These are phyloP conservation scores for Tigriopus californicus DNA, from an alignment of 2,888 invertebrate species.

Conservation along the genomic window DNA sequence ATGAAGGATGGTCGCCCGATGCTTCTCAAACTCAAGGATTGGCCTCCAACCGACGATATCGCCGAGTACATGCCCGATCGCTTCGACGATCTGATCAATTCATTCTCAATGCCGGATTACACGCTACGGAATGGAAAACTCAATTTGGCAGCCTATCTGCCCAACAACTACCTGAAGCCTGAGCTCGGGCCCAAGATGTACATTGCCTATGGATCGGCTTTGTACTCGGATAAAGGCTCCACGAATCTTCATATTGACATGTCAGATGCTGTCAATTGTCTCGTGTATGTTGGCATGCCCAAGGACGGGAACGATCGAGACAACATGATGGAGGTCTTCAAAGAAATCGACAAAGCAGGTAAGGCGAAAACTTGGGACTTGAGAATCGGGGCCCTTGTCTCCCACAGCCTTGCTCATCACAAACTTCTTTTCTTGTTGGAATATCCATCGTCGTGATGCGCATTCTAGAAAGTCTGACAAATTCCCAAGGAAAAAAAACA, in stretches of 20 bases:
- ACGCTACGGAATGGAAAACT: constrained; percentile 31
- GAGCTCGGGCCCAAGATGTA: constrained; percentile 98
- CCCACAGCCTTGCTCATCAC: neutral
- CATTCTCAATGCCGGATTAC: constrained; percentile 72
- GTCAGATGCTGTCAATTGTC: constrained; percentile 89
- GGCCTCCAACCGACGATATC: constrained; percentile 91
- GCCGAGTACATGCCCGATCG: constrained; percentile 55
- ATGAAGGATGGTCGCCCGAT: constrained; percentile 56
- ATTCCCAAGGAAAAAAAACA: too few species aligned
- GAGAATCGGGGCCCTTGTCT: neutral
- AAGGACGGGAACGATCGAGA: constrained; percentile 48
- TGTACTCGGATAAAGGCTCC: constrained; percentile 62
- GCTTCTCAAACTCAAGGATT: constrained; percentile 85
- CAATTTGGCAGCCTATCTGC: constrained; percentile 33
- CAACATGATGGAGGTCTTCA: constrained; percentile 36
- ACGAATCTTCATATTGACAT: constrained; percentile 93
- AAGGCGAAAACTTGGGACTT: neutral
- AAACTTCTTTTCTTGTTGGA: neutral
- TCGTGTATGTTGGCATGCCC: constrained; percentile 86
- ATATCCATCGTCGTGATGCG: neutral
- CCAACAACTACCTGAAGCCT: constrained; percentile 53
- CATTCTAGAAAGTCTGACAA: too few species aligned
- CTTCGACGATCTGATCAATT: constrained; percentile 72
- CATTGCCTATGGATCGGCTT: constrained; percentile 81
- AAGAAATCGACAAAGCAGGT: constrained; percentile 4